A percentile compares a stretch with the other conserved stretches of the same genome.
phyloP scores from a whole-genome alignment of 2,113 vertebrate genomes.

The Cephalopterus ornatus region DNA sequence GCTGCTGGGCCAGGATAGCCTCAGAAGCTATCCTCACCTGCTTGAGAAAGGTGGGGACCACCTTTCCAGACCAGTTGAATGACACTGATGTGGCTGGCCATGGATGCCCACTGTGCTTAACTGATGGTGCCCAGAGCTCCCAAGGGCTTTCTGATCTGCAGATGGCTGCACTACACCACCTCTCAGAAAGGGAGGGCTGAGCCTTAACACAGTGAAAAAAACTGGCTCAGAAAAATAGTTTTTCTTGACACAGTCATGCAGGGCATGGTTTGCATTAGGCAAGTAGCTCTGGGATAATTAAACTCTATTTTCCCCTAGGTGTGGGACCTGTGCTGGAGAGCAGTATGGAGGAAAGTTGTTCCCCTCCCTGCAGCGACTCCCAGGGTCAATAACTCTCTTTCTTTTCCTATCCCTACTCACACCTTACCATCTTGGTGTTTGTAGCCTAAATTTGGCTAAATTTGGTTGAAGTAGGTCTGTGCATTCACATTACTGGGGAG shows the following conservation, averaged over 20 bases:
- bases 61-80: neutral
- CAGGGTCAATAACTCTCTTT: neutral
- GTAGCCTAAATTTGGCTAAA: neutral
- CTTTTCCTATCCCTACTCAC: neutral
- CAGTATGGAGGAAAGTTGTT: neutral
- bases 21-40: neutral
- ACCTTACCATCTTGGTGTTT: neutral
- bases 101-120: neutral
- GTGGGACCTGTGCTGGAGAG: neutral
- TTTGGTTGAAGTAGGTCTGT: neutral
- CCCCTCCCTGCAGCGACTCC: neutral
- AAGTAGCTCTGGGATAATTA: neutral
- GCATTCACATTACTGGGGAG: neutral
- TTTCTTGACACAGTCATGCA: neutral
- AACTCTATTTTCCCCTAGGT: neutral
- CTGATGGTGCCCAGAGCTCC: neutral
- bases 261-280: neutral
- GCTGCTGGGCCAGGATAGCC: neutral
- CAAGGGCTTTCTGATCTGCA: neutral
- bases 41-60: neutral
- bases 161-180: neutral
- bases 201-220: neutral
- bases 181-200: neutral
- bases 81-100: fast-evolving
- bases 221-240: neutral